Conservation (phyloP, 2,797 vertebrate species). For the Xiphorhynchus erythropygius region DNA sequence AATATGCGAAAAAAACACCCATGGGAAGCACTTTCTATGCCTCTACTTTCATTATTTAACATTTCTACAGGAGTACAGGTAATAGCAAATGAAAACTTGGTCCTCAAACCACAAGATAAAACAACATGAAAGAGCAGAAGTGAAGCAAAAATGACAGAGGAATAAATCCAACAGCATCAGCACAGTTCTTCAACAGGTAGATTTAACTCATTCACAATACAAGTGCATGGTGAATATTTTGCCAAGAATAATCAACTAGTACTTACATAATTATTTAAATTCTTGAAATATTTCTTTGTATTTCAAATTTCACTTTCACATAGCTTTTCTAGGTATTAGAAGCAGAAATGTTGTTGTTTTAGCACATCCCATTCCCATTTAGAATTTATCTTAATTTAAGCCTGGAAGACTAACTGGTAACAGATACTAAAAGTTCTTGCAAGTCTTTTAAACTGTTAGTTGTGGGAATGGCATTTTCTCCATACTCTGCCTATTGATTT, state of each 20-base stretch:
- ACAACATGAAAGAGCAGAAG: neutral
- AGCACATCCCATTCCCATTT: conserved; percentile 51
- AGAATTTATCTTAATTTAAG: conserved; percentile 64
- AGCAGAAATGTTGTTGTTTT: conserved; percentile 15
- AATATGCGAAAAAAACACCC: neutral
- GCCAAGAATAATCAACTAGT: neutral
- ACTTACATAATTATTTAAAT: neutral
- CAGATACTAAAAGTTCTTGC: conserved; percentile 67
- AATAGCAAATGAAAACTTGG: neutral
- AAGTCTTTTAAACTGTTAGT: conserved; percentile 61
- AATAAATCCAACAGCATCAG: neutral
- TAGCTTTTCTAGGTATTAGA: neutral
- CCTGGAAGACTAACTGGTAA: conserved; percentile 62
- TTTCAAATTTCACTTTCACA: neutral
- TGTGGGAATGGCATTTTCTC: conserved; percentile 61
- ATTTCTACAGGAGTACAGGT: neutral
- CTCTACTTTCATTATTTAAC: neutral
- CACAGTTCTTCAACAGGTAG: neutral
- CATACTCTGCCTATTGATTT: conserved; percentile 65
- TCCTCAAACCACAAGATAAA: neutral
- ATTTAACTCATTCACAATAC: neutral
- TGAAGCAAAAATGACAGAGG: neutral
- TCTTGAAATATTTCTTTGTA: neutral
- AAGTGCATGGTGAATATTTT: neutral
- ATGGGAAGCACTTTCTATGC: neutral